Evolutionary conservation across 2,797 vertebrate genomes (phyloP), one percentile per base, ranked within the genome.

Genomic region (Chrysolophus pictus): DNA sequence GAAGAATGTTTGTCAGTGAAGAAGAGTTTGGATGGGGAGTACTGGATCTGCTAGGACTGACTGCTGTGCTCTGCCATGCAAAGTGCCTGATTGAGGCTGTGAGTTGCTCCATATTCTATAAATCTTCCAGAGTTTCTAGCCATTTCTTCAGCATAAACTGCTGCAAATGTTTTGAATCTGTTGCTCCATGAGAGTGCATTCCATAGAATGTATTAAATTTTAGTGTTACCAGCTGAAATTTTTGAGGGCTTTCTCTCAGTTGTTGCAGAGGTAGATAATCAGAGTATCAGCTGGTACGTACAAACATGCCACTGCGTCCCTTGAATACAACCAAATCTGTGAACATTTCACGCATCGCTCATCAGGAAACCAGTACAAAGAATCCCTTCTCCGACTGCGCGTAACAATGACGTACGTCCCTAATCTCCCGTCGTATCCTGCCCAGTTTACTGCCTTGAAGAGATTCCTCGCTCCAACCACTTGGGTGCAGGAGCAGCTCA

Each of bases 401-500:
- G 1, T 29, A 11, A 5, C 29, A 1, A 0, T 44, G 18, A 16
- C 7, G 2, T 44, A 10, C 8, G 14, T 76, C 39, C 42, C 15
- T 2, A 3, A 13, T 56, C 1, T 0, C 42, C 44, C 3, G 3
- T 65, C 29, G 42, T 5, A 2, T 37, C 5, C 62, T 77, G 71
- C 49, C 22, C 6, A 58, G 11, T 56, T 51, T 62, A 14, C 2
- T 0, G 2, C 62, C 37, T 11, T 13, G 87, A 56, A 64, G 75
- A 89, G 46, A 35, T 88, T 92, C 76, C 60, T 91, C 5, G 0
- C 56, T 90, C 53, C 56, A 65, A 1, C 89, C 89, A 64, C 79
- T 62, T 90, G 85, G 82, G 91, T 89, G 89, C 83, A 92, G 92
- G 76, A 95, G 79, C 83, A 76, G 75, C 90, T 72, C 6, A 0